These are phyloP conservation scores for Carapus acus DNA, from an alignment of 2,797 vertebrate species.

Conservation along the genomic window DNA sequence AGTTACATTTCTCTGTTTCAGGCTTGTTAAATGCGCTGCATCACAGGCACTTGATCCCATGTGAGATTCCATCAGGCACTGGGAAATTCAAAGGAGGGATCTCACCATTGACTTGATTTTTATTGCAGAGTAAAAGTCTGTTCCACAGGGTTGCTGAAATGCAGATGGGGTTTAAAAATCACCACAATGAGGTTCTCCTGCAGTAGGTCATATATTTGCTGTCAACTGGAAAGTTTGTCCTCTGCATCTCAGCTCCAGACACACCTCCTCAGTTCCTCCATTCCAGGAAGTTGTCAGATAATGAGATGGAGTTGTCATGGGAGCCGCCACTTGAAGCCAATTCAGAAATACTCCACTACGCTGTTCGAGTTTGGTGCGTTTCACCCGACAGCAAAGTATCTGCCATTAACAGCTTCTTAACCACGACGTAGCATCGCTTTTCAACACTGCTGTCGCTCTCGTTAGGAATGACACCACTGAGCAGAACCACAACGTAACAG, in stretches of 20 bases:
- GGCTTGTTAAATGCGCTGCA: conserved; percentile 43
- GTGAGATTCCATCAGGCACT: conserved; percentile 10
- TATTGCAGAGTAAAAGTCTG: conserved; percentile 40
- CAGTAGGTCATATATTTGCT: conserved; percentile 8
- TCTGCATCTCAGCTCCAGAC: conserved; percentile 81
- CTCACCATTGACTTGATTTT: conserved; percentile 31
- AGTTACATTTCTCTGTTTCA: conserved; percentile 41
- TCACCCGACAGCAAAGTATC: neutral
- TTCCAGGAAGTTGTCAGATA: conserved; percentile 86
- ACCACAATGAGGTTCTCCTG: neutral
- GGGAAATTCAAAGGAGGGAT: conserved; percentile 9
- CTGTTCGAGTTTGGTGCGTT: conserved; percentile 89
- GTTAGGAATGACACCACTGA: conserved; percentile 82
- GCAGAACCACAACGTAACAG: conserved; percentile 77
- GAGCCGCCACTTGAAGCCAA: conserved; percentile 84
- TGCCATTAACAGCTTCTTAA: no score
- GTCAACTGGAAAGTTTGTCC: conserved; percentile 58
- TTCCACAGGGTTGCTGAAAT: conserved; percentile 7
- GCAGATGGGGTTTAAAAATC: conserved; percentile 13
- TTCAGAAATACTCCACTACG: conserved; percentile 91
- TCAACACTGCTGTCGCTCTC: conserved; percentile 13
- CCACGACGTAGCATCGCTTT: neutral
- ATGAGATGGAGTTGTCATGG: conserved; percentile 89
- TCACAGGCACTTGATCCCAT: conserved; percentile 45
- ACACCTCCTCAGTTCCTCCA: conserved; percentile 83